These are phyloP conservation scores for Oscarella lobularis DNA, from an alignment of 37 sponge, comb jelly and placozoan species.

Conservation along the genomic window DNA sequence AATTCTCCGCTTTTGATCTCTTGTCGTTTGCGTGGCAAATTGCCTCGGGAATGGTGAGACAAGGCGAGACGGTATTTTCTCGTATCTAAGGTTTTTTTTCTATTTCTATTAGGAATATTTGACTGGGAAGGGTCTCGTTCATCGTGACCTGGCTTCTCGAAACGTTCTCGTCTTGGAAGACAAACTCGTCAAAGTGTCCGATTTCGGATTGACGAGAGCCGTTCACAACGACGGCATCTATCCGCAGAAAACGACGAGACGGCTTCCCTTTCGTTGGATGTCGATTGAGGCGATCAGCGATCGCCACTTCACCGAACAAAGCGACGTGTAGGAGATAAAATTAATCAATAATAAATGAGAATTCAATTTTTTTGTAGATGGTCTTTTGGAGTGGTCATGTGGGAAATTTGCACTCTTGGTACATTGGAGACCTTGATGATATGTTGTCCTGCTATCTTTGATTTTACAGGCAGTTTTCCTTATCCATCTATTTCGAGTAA, in stretches of 20 bases:
- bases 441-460: too few relatives aligned
- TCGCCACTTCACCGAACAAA: constrained; percentile 10
- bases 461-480: constrained; percentile 43
- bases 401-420: constrained; percentile 56
- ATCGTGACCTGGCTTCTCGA: neutral
- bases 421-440: constrained; percentile 41
- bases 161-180: neutral
- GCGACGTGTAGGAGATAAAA: constrained; percentile 18
- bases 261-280: neutral
- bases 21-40: neutral
- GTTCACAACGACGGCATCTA: neutral
- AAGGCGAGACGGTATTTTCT: too few relatives aligned
- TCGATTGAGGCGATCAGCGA: constrained; percentile 7
- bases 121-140: constrained; percentile 1
- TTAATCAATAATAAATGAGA: too few relatives aligned
- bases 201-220: constrained; percentile 1
- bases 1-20: neutral
- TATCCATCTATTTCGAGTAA: constrained; percentile 45
- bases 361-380: constrained; percentile 18
- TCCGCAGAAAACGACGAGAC: neutral
- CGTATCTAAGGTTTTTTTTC: neutral
- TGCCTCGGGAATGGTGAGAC: neutral
- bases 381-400: constrained; percentile 53
- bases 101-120: constrained; percentile 17
- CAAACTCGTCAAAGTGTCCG: neutral